Percentiles rank a stretch among this genome's conserved stretches.
phyloP scores from a whole-genome alignment of 2,797 vertebrate species.

The Corythornis leucogaster region DNA sequence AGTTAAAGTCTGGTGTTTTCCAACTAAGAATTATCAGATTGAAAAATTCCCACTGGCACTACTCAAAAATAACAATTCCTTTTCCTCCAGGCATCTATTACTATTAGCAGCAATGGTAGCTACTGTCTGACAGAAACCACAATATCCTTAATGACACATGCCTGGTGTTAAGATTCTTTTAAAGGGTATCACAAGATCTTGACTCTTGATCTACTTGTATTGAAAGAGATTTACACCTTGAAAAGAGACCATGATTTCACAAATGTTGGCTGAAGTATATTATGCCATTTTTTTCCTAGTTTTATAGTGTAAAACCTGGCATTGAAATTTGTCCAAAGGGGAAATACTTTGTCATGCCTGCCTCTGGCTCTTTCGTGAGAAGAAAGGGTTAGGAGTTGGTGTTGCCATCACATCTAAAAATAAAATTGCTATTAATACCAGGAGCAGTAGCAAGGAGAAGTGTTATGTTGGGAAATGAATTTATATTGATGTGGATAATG shows the following conservation, averaged over 20 bases:
- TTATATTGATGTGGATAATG: not conserved
- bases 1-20: not conserved
- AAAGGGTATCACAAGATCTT: not conserved
- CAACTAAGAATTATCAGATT: not conserved
- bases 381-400: not conserved
- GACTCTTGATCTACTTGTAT: not conserved
- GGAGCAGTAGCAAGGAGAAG: not conserved
- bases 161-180: not conserved
- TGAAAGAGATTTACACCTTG: not conserved
- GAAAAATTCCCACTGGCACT: not conserved
- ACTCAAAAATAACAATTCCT: not conserved
- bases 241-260: not conserved
- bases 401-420: not conserved
- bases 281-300: not conserved
- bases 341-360: not conserved
- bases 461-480: not conserved
- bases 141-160: rapidly evolving
- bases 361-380: not conserved
- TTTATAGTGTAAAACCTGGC: not conserved
- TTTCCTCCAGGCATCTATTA: not conserved
- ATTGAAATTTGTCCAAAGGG: not conserved
- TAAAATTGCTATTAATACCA: not conserved
- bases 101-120: not conserved
- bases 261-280: not conserved
- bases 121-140: not conserved